Conservation (phyloP, 1,140 invertebrate genomes). For the Polypedilum vanderplanki region DNA sequence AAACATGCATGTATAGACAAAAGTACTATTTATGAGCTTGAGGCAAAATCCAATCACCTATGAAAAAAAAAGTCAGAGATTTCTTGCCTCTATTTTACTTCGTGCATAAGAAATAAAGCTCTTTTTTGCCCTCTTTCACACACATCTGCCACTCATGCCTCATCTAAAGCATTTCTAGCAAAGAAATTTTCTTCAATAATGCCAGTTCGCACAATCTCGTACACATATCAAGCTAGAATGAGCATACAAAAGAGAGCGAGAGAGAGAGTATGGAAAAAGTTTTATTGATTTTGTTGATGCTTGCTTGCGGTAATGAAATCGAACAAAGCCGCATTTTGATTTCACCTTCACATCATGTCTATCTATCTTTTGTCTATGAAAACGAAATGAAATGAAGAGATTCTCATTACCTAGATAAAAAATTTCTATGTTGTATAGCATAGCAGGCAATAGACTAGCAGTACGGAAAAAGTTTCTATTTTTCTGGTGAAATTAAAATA, state of each 20-base stretch:
- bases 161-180: too few species aligned
- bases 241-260: too few species aligned
- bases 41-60: constrained; percentile 8
- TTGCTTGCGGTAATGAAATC: constrained; percentile 24
- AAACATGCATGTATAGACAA: too few species aligned
- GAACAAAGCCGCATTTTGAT: constrained; percentile 10
- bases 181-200: too few species aligned
- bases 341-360: not conserved
- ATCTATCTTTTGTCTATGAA: not conserved
- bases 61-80: not conserved
- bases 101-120: too few species aligned
- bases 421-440: not conserved
- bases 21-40: too few species aligned
- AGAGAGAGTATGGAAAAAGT: not conserved
- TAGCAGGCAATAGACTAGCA: not conserved
- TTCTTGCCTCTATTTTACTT: too few species aligned
- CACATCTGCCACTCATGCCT: too few species aligned
- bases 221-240: too few species aligned
- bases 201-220: too few species aligned
- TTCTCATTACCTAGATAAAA: not conserved
- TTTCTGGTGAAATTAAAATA: not conserved
- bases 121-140: too few species aligned
- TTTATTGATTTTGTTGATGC: constrained; percentile 22
- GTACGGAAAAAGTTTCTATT: not conserved
- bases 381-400: constrained; percentile 5